Percentiles rank a stretch among this genome's conserved stretches.
These are phyloP conservation scores for Ceramica pisi DNA, from an alignment of 2,888 invertebrate species.

Conservation along the genomic window DNA sequence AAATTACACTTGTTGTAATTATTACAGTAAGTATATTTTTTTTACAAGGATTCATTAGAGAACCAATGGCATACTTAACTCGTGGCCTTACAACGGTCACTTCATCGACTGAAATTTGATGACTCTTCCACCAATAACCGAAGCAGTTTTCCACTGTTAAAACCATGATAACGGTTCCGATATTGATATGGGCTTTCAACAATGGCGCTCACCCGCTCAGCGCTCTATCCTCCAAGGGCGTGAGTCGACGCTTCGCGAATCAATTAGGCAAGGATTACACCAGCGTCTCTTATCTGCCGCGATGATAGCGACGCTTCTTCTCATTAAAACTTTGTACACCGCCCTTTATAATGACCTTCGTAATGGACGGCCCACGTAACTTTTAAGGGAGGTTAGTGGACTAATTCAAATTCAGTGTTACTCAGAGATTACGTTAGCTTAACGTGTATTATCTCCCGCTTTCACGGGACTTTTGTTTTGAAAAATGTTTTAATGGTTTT, in stretches of 20 bases:
- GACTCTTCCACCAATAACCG: constrained; percentile 42
- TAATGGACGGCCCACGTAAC: constrained; percentile 73
- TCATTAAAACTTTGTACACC: constrained; percentile 82
- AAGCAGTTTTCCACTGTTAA: constrained; percentile 48
- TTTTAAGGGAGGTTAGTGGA: constrained; percentile 69
- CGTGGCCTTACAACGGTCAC: constrained; percentile 9
- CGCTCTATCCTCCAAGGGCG: constrained; percentile 63
- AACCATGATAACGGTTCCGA: constrained; percentile 59
- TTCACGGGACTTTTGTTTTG: constrained; percentile 54
- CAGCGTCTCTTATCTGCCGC: constrained; percentile 71
- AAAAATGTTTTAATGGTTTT: constrained; percentile 64
- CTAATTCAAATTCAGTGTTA: constrained; percentile 75
- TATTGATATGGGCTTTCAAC: constrained; percentile 58
- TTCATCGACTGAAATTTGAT: constrained; percentile 21
- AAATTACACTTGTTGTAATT: constrained; percentile 2
- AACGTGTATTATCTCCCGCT: constrained; percentile 57
- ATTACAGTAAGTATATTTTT: constrained; percentile 8
- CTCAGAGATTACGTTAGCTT: constrained; percentile 64
- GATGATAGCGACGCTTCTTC: constrained; percentile 74
- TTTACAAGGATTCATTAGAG: constrained; percentile 24
- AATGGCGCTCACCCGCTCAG: constrained; percentile 54
- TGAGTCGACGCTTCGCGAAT: constrained; percentile 77
- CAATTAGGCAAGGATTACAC: constrained; percentile 80
- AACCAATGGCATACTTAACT: constrained; percentile 34
- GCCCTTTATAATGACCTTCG: constrained; percentile 80